These are phyloP conservation scores for Aphaenogaster rudis DNA, from an alignment of 1,140 invertebrate species.

Conservation along the genomic window DNA sequence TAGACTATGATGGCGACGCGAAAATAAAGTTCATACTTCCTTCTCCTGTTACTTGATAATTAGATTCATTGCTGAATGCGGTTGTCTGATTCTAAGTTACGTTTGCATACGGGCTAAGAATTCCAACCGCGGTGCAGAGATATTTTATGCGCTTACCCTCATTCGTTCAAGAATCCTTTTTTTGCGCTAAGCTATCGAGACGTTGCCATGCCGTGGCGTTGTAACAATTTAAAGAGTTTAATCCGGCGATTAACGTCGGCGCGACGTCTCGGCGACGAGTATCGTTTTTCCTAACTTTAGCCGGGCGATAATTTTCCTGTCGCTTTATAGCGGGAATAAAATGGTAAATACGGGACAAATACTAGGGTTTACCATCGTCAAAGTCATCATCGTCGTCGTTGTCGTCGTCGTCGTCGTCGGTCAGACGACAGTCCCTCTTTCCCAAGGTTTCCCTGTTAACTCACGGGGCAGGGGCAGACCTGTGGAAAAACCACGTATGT, in stretches of 20 bases:
- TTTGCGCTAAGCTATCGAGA: conserved; percentile 20
- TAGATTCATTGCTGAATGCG: background rate
- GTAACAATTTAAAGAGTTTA: conserved; percentile 40
- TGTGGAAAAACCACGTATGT: conserved; percentile 63
- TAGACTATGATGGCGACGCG: no score
- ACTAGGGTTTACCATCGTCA: conserved; percentile 9
- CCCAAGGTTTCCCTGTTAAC: conserved; percentile 26
- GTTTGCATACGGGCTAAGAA: background rate
- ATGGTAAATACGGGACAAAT: conserved; percentile 31
- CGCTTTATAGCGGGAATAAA: background rate
- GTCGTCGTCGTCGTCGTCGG: background rate
- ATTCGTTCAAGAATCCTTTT: conserved; percentile 15
- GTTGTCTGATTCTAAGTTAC: conserved; percentile 2
- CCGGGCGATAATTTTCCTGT: conserved; percentile 27
- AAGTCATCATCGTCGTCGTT: conserved; percentile 5
- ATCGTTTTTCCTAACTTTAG: conserved; percentile 48
- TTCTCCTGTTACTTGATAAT: background rate
- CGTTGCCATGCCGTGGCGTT: background rate
- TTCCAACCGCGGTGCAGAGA: background rate
- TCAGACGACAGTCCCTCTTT: background rate
- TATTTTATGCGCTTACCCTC: conserved; percentile 19
- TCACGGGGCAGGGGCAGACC: conserved; percentile 27
- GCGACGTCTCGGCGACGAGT: conserved; percentile 39
- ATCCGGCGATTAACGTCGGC: conserved; percentile 45
- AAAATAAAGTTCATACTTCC: background rate